Evolutionary conservation across 2,888 invertebrate species (phyloP), one percentile per base, ranked within the genome.

Genomic region (Luperina testacea): DNA sequence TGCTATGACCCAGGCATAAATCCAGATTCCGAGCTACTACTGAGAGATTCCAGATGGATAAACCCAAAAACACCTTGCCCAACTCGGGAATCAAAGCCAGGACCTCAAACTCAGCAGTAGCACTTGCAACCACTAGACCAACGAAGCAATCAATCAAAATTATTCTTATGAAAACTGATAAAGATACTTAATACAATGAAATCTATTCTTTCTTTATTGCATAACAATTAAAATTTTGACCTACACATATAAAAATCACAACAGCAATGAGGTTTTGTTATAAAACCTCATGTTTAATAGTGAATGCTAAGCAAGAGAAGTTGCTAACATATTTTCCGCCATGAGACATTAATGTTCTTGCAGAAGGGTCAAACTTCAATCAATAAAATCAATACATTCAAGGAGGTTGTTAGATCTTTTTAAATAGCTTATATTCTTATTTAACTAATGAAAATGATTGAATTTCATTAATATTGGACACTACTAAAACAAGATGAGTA

Each of bases 351-450:
- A 48, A 64, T 38, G 38, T 32, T 65, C n/a, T 53, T 65, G n/a
- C 51, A 45, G 38, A 32, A 32, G 42, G 57, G 38, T 51, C 57
- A 80, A 15, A 27, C 17, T 27, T 32, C 8, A 69, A 74, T 80
- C 13, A 78, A 69, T 63, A 51, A 8, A 69, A 74, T 80, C 17
- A 78, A 69, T 69, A 51, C 17, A 48, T 51, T 32, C 8, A 69
- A 75, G 17, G 68, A 42, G 17, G 1, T 24, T 8, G 1, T 72
- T 24, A 48, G 17, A 51, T 67, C 0, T 45, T 72, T 64, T 38
- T 24, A 11, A 5, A 38, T 24, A 11, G 11, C n/a, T 38, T 45
- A 63, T 17, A 32, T 38, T 32, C 7, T 38, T 53, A 24, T 24
- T 42, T 7, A 65, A 42, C 1, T 17, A 57, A 45, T 77, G 1